Evolutionary conservation across 1,140 invertebrate species (phyloP).

Genomic region (Bombus confusus): DNA sequence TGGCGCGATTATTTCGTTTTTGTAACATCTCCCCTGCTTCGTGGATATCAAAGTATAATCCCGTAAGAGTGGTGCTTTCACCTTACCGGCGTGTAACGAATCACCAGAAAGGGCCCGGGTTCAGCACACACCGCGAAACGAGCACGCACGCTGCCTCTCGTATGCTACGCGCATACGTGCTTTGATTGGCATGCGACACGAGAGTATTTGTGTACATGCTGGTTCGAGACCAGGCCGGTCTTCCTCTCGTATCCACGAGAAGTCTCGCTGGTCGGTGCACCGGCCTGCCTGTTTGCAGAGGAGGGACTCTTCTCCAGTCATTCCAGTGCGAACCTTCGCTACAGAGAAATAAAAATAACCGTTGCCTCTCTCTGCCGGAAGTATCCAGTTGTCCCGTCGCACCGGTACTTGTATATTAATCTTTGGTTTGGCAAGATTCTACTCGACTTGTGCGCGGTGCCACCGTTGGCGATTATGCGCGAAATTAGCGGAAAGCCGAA

Average conservation of each 20-base stretch:
- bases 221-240: conserved; percentile 45
- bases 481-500: neutral
- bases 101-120: conserved; percentile 63
- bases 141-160: conserved; percentile 55
- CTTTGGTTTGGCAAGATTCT: neutral
- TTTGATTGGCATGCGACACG: conserved; percentile 80
- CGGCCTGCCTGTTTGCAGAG: conserved; percentile 61
- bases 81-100: conserved; percentile 67
- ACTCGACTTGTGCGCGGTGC: neutral
- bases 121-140: conserved; percentile 55
- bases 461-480: too few species aligned
- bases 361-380: conserved; percentile 51
- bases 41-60: conserved; percentile 69
- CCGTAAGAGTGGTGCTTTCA: conserved; percentile 67
- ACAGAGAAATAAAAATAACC: conserved; percentile 26
- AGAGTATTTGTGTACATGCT: conserved; percentile 75
- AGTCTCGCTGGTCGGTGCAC: neutral
- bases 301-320: conserved; percentile 45
- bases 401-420: conserved; percentile 57
- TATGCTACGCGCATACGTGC: conserved; percentile 51
- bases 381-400: conserved; percentile 55
- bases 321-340: conserved; percentile 22
- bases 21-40: conserved; percentile 51
- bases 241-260: conserved; percentile 27
- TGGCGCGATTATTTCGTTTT: conserved; percentile 52